A percentile compares a stretch with the other conserved stretches of the same genome.
phyloP scores from a whole-genome alignment of 2,797 vertebrate genomes.

The Pelobates cultripes region DNA sequence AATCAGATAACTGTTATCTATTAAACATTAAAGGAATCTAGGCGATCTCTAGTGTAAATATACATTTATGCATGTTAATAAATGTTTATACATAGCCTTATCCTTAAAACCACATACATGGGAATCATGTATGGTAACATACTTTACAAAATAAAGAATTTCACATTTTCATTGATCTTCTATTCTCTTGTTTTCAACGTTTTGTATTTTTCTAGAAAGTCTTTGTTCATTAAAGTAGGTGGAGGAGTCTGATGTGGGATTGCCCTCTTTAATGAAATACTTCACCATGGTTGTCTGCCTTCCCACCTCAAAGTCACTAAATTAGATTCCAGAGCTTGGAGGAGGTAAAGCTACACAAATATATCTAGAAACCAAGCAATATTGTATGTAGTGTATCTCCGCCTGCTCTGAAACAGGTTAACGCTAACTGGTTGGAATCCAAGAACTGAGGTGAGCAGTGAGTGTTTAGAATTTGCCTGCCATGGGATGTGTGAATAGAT shows the following conservation, averaged over 20 bases:
- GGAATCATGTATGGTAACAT: no score
- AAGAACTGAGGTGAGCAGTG: slow-evolving; percentile 9
- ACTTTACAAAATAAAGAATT: no score
- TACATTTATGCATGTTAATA: no score
- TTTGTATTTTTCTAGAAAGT: background rate
- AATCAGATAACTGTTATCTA: no score
- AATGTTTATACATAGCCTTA: no score
- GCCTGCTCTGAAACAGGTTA: background rate
- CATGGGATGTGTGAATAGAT: no score
- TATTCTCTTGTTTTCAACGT: background rate
- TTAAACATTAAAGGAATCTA: no score
- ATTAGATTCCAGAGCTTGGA: slow-evolving; percentile 42
- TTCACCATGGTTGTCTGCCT: slow-evolving; percentile 7
- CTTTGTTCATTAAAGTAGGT: background rate
- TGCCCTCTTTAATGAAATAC: slow-evolving; percentile 33
- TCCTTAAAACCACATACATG: no score
- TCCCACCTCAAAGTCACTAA: slow-evolving; percentile 21
- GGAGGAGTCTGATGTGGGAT: slow-evolving; percentile 5
- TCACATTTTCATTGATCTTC: background rate
- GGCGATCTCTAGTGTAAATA: no score
- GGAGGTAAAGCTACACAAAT: slow-evolving; percentile 21
- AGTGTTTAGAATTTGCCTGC: no score
- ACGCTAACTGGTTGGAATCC: background rate
- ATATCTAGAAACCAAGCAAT: slow-evolving; percentile 11
- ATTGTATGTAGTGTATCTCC: background rate